Percentiles rank a stretch among this genome's conserved stretches.
Conservation (phyloP, 2,113 vertebrate species). For the Prunella fulvescens region DNA sequence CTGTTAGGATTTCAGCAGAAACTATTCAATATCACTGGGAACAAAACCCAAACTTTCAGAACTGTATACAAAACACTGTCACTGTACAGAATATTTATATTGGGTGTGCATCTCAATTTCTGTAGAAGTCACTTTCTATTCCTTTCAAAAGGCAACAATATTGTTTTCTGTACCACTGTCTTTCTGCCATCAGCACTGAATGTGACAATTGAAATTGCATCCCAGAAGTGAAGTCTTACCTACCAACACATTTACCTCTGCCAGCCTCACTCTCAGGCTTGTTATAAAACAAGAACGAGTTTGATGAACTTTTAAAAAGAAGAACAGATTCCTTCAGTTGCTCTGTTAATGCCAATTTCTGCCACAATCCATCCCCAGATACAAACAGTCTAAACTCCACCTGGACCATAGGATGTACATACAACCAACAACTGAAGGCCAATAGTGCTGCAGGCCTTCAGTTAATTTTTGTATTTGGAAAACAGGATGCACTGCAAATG, state of each 20-base stretch:
- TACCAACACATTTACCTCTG: background rate
- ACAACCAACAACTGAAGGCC: background rate
- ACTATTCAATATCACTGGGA: background rate
- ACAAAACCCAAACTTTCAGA: background rate
- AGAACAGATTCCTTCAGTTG: background rate
- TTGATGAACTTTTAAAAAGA: background rate
- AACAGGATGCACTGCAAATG: conserved; percentile 27
- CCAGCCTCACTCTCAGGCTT: background rate
- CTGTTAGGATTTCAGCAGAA: background rate
- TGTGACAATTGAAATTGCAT: background rate
- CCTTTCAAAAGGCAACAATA: background rate
- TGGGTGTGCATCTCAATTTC: background rate
- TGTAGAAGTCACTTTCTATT: background rate
- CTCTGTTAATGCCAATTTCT: background rate
- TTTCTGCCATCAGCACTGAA: background rate
- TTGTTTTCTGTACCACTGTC: background rate
- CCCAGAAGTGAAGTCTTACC: background rate
- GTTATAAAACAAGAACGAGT: background rate
- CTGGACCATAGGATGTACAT: background rate
- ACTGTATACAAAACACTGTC: background rate
- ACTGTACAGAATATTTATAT: background rate
- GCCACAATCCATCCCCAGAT: background rate
- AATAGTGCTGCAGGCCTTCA: background rate
- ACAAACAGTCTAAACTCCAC: background rate
- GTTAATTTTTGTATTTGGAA: conserved; percentile 25